Evolutionary conservation across 2,797 vertebrate genomes (phyloP).

Genomic region (Sandelia bainsii): DNA sequence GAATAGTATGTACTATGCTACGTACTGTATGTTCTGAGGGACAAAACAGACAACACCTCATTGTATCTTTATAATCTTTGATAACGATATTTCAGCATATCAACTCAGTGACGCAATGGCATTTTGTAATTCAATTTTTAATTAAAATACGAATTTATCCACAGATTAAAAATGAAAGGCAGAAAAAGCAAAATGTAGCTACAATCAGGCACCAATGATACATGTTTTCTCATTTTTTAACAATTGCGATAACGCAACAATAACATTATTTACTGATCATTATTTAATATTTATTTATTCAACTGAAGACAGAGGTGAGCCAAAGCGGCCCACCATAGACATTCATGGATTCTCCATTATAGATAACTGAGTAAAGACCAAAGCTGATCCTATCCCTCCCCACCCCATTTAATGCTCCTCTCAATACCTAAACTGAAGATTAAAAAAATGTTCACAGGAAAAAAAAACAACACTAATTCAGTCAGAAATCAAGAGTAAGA

Average conservation of each 20-base stretch:
- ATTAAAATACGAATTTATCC: conserved; percentile 90
- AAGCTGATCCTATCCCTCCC: conserved; percentile 57
- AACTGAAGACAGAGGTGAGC: conserved; percentile 76
- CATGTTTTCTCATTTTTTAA: conserved; percentile 82
- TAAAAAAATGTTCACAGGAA: conserved; percentile 75
- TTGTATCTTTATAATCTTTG: not conserved
- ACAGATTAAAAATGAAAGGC: conserved; percentile 89
- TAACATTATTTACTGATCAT: conserved; percentile 85
- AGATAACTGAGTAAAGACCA: conserved; percentile 76
- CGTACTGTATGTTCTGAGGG: no score
- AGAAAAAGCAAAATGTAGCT: conserved; percentile 88
- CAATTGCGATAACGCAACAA: conserved; percentile 89
- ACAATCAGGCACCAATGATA: conserved; percentile 90
- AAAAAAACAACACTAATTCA: conserved; percentile 74
- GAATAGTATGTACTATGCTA: no score
- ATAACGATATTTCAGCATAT: not conserved
- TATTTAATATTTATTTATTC: conserved; percentile 82
- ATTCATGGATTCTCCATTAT: conserved; percentile 80
- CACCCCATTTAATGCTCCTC: conserved; percentile 48
- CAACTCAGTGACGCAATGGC: conserved; percentile 44
- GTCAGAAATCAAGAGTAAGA: conserved; percentile 77
- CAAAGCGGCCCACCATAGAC: conserved; percentile 76
- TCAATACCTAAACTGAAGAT: conserved; percentile 69
- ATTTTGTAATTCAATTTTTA: conserved; percentile 84
- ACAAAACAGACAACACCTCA: not conserved